Evolutionary conservation across 2,113 vertebrate genomes (phyloP).

Genomic region (Sylvietta virens): DNA sequence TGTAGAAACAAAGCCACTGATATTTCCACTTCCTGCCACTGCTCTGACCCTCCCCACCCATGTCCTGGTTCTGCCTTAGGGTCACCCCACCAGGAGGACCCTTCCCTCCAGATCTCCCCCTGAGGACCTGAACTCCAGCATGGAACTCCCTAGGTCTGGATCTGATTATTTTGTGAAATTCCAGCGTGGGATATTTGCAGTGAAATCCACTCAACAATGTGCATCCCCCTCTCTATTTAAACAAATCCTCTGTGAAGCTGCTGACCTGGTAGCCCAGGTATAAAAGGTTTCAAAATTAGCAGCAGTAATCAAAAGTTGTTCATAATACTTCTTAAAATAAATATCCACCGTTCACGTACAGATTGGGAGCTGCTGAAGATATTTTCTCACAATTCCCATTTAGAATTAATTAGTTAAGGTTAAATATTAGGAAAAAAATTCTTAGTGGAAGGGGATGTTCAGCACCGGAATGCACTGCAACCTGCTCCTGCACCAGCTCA

Average conservation of each 20-base stretch:
- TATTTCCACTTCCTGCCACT: neutral
- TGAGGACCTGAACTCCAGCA: neutral
- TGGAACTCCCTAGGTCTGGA: neutral
- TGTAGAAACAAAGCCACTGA: neutral
- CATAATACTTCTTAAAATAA: neutral
- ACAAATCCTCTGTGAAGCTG: neutral
- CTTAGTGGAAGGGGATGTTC: neutral
- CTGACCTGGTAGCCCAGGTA: neutral
- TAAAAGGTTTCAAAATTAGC: neutral
- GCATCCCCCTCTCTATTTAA: neutral
- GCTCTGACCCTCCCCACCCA: neutral
- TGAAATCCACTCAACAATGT: neutral
- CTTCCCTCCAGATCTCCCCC: neutral
- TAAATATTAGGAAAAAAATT: neutral
- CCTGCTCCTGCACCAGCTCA: neutral
- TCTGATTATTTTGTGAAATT: neutral
- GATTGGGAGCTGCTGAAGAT: rapidly evolving
- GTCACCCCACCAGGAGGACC: neutral
- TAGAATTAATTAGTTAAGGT: neutral
- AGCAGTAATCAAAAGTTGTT: neutral
- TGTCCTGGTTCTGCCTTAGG: neutral
- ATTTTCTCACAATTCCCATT: neutral
- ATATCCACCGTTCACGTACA: neutral
- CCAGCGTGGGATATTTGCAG: neutral
- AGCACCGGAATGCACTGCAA: neutral